Conservation (phyloP, 1,140 invertebrate genomes). For the Potamilus streckersoni region DNA sequence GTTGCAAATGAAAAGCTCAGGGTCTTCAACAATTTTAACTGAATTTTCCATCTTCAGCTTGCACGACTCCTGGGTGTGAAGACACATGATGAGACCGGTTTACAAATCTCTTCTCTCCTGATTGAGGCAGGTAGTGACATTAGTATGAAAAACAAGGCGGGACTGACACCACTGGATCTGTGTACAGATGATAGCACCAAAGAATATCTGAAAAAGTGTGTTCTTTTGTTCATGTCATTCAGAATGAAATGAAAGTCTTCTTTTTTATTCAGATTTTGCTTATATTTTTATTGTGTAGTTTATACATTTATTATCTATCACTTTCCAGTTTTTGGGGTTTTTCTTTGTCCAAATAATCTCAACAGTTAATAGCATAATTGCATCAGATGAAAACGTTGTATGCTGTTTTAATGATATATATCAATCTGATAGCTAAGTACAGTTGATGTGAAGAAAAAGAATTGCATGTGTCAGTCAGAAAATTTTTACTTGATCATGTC, state of each 20-base stretch:
- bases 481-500: too few relatives aligned
- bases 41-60: conserved; percentile 5
- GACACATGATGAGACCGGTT: conserved; percentile 22
- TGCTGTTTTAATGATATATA: too few relatives aligned
- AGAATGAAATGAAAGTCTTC: background rate
- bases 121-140: conserved; percentile 32
- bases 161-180: conserved; percentile 36
- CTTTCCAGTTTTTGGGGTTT: too few relatives aligned
- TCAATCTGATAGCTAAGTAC: too few relatives aligned
- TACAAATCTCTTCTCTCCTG: conserved; percentile 36
- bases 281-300: too few relatives aligned
- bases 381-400: too few relatives aligned
- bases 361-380: too few relatives aligned
- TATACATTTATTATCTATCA: too few relatives aligned
- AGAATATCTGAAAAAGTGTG: conserved; percentile 37
- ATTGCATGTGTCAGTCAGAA: too few relatives aligned
- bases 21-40: too few relatives aligned
- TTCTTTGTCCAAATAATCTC: too few relatives aligned
- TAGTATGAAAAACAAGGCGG: conserved; percentile 31
- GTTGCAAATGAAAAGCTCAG: background rate
- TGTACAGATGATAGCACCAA: conserved; percentile 27
- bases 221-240: background rate
- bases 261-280: background rate
- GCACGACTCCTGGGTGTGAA: conserved; percentile 20
- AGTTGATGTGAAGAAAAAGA: too few relatives aligned